These are phyloP conservation scores for Lerista edwardsae DNA, from an alignment of 2,797 vertebrate genomes.

Conservation along the genomic window DNA sequence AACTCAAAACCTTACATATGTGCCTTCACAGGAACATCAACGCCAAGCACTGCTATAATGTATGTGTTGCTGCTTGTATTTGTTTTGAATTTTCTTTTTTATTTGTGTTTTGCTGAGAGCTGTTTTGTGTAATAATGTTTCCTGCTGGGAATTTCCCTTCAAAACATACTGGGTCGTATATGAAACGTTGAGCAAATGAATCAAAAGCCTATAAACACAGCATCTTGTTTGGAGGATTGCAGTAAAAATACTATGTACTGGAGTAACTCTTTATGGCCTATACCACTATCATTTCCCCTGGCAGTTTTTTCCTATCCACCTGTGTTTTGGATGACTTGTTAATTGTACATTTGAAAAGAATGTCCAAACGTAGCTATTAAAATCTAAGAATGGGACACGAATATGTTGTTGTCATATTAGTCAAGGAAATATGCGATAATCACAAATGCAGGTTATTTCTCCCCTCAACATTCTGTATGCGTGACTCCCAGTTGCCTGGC, in stretches of 20 bases:
- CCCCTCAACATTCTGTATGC: not conserved
- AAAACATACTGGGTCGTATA: not conserved
- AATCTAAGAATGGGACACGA: not conserved
- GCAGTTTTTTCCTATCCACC: not conserved
- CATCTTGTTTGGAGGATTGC: not conserved
- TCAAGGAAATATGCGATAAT: not conserved
- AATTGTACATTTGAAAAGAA: not conserved
- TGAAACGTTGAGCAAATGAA: not conserved
- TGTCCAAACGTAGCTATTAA: not conserved
- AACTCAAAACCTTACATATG: constrained; percentile 86
- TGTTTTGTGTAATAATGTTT: not conserved
- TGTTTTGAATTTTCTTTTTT: constrained; percentile 23
- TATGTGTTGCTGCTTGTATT: constrained; percentile 65
- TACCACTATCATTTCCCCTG: not conserved
- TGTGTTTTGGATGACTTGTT: not conserved
- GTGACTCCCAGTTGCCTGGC: not conserved
- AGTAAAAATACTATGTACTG: not conserved
- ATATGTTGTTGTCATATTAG: not conserved
- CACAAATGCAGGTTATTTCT: not conserved
- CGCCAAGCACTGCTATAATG: constrained; percentile 76
- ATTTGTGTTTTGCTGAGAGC: constrained; percentile 13
- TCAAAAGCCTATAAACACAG: not conserved
- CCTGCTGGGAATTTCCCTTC: not conserved
- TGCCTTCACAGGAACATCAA: constrained; percentile 84
- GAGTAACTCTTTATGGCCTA: not conserved